A percentile compares a stretch with the other conserved stretches of the same genome.
Evolutionary conservation across 2,888 invertebrate species (phyloP).

Genomic region (Brenthis ino): DNA sequence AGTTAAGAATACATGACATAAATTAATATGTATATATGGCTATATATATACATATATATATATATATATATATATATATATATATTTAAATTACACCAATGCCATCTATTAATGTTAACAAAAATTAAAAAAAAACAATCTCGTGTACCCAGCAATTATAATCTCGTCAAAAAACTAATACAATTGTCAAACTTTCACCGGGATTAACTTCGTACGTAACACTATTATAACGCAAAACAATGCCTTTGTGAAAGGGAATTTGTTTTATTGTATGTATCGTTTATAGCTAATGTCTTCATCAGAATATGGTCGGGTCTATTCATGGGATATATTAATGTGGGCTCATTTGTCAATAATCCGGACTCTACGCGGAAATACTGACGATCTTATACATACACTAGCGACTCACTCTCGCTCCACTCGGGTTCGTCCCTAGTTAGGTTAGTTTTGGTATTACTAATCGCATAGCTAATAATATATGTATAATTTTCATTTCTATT

Average conservation of each 20-base stretch:
- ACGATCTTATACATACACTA: no score
- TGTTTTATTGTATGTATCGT: constrained; percentile 50
- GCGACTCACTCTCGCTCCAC: no score
- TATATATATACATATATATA: background rate
- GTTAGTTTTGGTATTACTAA: no score
- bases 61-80: background rate
- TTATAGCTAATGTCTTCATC: constrained; percentile 50
- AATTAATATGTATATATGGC: background rate
- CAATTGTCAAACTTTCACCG: constrained; percentile 66
- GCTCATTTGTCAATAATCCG: constrained; percentile 46
- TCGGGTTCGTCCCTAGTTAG: no score
- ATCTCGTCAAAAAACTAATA: constrained; percentile 40
- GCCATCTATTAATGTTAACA: background rate
- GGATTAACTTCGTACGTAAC: constrained; percentile 61
- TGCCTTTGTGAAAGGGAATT: constrained; percentile 58
- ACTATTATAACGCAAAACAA: constrained; percentile 65
- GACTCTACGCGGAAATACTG: background rate
- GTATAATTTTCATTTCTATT: no score
- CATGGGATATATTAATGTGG: constrained; percentile 44
- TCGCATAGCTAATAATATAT: no score
- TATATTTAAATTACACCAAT: constrained; percentile 2
- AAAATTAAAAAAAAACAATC: constrained; percentile 8
- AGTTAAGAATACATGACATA: background rate
- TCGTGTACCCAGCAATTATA: constrained; percentile 20
- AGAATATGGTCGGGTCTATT: constrained; percentile 43